Conservation (phyloP, 2,113 vertebrate genomes). For the Phaetusa simplex region DNA sequence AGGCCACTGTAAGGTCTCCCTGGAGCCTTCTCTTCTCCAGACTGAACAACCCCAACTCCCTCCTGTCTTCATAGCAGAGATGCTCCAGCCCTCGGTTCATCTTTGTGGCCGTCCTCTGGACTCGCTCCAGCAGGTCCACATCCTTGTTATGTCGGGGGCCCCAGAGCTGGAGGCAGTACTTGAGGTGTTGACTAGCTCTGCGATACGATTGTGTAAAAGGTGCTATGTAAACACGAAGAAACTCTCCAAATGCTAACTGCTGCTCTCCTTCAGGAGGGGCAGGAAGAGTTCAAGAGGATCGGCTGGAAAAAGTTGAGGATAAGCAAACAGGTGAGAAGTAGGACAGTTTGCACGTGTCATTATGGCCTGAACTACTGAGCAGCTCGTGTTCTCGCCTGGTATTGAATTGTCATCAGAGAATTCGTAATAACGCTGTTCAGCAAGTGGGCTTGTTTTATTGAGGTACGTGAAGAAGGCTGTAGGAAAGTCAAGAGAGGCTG, state of each 20-base stretch:
- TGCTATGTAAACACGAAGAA: conserved; percentile 24
- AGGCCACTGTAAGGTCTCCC: too few species aligned
- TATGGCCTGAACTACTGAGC: neutral
- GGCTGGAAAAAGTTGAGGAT: conserved; percentile 63
- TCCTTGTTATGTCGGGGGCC: too few species aligned
- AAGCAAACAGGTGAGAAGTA: conserved; percentile 66
- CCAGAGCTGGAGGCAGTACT: too few species aligned
- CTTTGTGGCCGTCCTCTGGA: too few species aligned
- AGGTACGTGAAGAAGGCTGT: neutral
- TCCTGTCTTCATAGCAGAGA: too few species aligned
- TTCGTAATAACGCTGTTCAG: neutral
- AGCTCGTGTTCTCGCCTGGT: neutral
- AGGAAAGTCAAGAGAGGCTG: neutral
- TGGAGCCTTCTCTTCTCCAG: too few species aligned
- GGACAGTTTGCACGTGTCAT: neutral
- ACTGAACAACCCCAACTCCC: too few species aligned
- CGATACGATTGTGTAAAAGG: neutral
- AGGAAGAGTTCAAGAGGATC: conserved; percentile 66
- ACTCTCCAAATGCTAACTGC: conserved; percentile 53
- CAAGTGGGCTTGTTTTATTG: neutral
- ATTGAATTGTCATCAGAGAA: neutral
- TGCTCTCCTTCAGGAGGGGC: conserved; percentile 70
- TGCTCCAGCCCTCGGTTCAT: too few species aligned
- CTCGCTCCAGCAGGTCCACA: too few species aligned
- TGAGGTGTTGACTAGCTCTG: neutral